Conservation (phyloP, 2,888 invertebrate species). For the Cephonodes hylas region DNA sequence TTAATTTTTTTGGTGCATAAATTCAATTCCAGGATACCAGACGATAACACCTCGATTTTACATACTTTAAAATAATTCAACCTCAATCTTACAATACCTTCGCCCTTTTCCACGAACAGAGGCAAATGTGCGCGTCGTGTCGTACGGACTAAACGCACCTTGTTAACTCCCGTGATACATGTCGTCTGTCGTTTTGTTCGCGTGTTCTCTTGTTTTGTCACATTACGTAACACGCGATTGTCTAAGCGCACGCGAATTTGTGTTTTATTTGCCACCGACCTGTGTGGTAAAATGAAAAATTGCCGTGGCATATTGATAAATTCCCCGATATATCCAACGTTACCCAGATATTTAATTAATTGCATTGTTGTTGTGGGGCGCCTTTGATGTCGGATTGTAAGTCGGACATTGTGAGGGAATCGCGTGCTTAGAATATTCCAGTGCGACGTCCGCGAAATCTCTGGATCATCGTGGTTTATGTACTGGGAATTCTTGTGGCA, state of each 20-base stretch:
- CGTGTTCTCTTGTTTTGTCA: slow-evolving; percentile 6
- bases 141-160: not conserved
- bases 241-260: not conserved
- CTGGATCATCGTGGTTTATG: not conserved
- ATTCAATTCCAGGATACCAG: too few species aligned
- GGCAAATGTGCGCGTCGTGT: not conserved
- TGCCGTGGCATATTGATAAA: not conserved
- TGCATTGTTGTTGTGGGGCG: slow-evolving; percentile 5
- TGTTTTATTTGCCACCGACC: not conserved
- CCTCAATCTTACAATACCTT: too few species aligned
- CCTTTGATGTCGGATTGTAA: slow-evolving; percentile 1
- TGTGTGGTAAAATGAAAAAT: not conserved
- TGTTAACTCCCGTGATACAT: slow-evolving; percentile 3
- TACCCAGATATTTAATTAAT: slow-evolving; percentile 10
- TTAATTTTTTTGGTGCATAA: too few species aligned
- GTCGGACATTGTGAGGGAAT: not conserved
- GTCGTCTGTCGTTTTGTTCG: slow-evolving; percentile 7
- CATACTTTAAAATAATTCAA: too few species aligned
- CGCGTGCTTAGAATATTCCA: not conserved
- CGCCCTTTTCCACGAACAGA: not conserved
- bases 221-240: not conserved
- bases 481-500: not conserved
- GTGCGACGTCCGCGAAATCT: slow-evolving; percentile 2
- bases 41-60: too few species aligned
- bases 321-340: not conserved